Base-by-base conservation (phyloP, 2,888 invertebrate genomes). In the Phlogophora meticulosa region DNA sequence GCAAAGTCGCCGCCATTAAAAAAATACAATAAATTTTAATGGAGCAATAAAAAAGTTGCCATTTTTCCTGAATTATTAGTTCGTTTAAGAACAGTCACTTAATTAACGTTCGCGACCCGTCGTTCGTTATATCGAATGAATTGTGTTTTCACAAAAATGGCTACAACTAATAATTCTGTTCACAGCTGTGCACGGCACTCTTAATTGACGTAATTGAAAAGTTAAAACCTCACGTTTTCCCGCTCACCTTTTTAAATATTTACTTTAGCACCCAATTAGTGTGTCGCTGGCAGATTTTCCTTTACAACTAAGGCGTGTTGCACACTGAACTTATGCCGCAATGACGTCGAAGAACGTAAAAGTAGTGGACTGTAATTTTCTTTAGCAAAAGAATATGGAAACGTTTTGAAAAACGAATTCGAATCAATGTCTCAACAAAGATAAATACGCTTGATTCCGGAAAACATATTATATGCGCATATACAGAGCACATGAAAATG, bases 251-350 rank as follows among this genome's bases (percentile, higher is more conserved):
- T 93, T 93, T 91, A 94, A 94, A 94, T 94, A 93, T 94, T 94
- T 93, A 93, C 90, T 88, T 92, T 91, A 88, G 89, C 91, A 92
- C 93, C 94, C 94, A 94, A 94, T 94, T 94, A 94, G 93, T 90
- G 85, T 86, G 88, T 85, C 85, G 88, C 86, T 84, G 85, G 87
- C 87, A 87, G 81, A 88, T 87, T 89, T 92, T 89, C 82, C 87
- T 88, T 90, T 88, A 81, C 81, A 76, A 81, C 80, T 85, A 80
- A 74, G 83, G 81, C 62, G 11, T 34, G 58, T 28, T 74, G 15
- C 70, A 80, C 77, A 83, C 73, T 66, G 17, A 48, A 61, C 55
- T 61, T 46, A 36, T 28, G 22, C 43, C 9, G 13, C 34, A 45
- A 51, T 45, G 32, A 22, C 43, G 28, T n/a, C 22, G n/a, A 17